These are phyloP conservation scores for Pangasius krempfi DNA, from an alignment of 2,797 vertebrate species.

Conservation along the genomic window DNA sequence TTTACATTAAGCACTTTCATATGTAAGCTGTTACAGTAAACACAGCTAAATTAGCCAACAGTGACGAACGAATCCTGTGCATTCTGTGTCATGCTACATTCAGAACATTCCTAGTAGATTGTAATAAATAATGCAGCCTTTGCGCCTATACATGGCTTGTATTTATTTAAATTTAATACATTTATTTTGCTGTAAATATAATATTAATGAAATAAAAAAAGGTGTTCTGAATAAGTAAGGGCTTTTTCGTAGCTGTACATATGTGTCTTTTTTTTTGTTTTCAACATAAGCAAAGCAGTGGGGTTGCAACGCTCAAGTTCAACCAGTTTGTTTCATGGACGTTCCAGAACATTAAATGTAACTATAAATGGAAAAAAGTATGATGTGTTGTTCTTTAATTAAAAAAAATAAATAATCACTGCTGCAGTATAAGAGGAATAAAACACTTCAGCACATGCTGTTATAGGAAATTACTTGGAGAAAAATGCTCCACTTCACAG, in stretches of 20 bases:
- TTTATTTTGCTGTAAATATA: constrained; percentile 63
- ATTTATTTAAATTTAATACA: constrained; percentile 50
- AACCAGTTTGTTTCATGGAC: not conserved
- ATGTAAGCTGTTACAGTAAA: constrained; percentile 9
- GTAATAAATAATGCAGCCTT: constrained; percentile 24
- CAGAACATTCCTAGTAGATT: not conserved
- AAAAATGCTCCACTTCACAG: not conserved
- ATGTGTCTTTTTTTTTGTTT: not conserved
- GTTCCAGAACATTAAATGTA: constrained; percentile 6
- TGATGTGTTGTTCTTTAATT: not conserved
- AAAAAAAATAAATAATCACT: not conserved
- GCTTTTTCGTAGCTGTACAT: not conserved
- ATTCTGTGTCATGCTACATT: not conserved
- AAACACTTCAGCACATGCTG: not conserved
- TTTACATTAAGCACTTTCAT: constrained; percentile 32
- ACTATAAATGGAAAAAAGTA: not conserved
- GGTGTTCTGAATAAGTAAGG: constrained; percentile 24
- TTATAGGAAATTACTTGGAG: not conserved
- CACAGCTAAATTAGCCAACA: not conserved
- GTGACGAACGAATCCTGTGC: not conserved
- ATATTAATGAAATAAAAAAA: constrained; percentile 62
- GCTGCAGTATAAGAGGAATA: not conserved
- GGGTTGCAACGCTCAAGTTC: not conserved
- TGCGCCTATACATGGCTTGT: constrained; percentile 48
- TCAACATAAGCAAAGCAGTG: not conserved